These are phyloP conservation scores for Amblyjoppa proteus DNA, from an alignment of 2,888 invertebrate species.

Conservation along the genomic window DNA sequence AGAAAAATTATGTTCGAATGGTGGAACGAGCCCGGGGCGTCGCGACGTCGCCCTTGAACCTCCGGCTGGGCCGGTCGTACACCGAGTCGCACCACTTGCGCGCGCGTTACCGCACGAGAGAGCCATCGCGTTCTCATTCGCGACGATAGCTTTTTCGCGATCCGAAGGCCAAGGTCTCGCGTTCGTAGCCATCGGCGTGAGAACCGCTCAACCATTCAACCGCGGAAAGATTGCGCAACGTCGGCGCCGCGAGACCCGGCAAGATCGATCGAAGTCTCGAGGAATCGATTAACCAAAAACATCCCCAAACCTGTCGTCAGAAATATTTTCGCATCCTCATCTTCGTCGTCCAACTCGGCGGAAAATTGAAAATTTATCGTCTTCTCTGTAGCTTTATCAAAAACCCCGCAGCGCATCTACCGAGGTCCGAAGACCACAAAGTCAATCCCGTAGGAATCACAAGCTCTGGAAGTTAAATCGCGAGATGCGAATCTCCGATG, in stretches of 20 bases:
- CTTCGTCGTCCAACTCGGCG: background rate
- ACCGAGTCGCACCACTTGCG: slow-evolving; percentile 53
- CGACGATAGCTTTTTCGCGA: slow-evolving; percentile 27
- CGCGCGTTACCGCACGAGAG: background rate
- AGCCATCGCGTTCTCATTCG: slow-evolving; percentile 21
- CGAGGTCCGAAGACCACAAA: background rate
- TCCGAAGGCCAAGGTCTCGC: slow-evolving; percentile 62
- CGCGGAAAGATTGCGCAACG: background rate
- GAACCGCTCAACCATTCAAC: background rate
- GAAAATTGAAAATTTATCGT: background rate
- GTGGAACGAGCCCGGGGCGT: slow-evolving; percentile 40
- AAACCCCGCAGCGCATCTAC: background rate
- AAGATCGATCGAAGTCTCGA: background rate
- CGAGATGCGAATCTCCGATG: no score
- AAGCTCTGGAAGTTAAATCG: background rate
- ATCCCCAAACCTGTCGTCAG: no score
- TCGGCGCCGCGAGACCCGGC: background rate
- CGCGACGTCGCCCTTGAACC: slow-evolving; percentile 81
- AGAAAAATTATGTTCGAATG: background rate
- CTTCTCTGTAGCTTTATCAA: background rate
- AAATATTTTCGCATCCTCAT: background rate
- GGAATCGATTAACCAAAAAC: background rate
- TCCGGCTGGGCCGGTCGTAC: slow-evolving; percentile 43
- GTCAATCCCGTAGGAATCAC: background rate
- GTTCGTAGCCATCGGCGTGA: slow-evolving; percentile 31